A percentile compares a stretch with the other conserved stretches of the same genome.
Evolutionary conservation across 1,140 invertebrate genomes (phyloP).

Genomic region (Drosophila lacertosa): DNA sequence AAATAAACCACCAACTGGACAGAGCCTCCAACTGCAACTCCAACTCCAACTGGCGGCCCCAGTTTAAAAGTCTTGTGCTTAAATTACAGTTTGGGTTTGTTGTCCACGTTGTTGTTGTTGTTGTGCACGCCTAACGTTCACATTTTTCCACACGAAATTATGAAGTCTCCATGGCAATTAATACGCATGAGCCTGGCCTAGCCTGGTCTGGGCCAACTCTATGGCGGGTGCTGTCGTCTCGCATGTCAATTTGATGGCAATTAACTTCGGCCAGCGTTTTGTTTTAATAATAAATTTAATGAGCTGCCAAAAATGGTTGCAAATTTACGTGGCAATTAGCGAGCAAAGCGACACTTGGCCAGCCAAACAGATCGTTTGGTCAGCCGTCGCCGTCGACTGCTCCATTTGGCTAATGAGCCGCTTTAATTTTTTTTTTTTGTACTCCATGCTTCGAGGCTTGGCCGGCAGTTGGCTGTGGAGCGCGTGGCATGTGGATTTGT

Average conservation of each 20-base stretch:
- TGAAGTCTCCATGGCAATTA: slow-evolving; percentile 80
- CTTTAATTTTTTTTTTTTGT: slow-evolving; percentile 12
- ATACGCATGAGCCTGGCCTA: slow-evolving; percentile 66
- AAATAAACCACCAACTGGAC: slow-evolving; percentile 75
- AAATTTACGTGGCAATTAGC: slow-evolving; percentile 82
- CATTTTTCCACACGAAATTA: slow-evolving; percentile 82
- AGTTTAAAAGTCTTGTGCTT: slow-evolving; percentile 51
- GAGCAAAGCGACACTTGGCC: slow-evolving; percentile 73
- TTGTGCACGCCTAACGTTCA: slow-evolving; percentile 68
- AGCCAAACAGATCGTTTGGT: slow-evolving; percentile 64
- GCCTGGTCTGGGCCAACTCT: slow-evolving; percentile 13
- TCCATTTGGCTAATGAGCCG: slow-evolving; percentile 70
- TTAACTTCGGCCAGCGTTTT: slow-evolving; percentile 67
- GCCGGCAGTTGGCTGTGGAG: slow-evolving; percentile 26
- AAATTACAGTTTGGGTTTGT: slow-evolving; percentile 60
- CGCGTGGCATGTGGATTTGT: slow-evolving; percentile 35
- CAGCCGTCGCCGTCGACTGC: slow-evolving; percentile 21
- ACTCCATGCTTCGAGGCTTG: slow-evolving; percentile 45
- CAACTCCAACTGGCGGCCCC: slow-evolving; percentile 31
- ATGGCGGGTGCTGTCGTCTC: slow-evolving; percentile 75
- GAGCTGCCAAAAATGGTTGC: slow-evolving; percentile 83
- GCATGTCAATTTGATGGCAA: slow-evolving; percentile 82
- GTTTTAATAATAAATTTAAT: slow-evolving; percentile 80
- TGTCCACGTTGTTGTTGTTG: slow-evolving; percentile 28
- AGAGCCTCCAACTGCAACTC: slow-evolving; percentile 55